Percentiles rank a stretch among this genome's conserved stretches.
Conservation (phyloP, 2,888 invertebrate genomes). For the Dasysyrphus tricinctus region DNA sequence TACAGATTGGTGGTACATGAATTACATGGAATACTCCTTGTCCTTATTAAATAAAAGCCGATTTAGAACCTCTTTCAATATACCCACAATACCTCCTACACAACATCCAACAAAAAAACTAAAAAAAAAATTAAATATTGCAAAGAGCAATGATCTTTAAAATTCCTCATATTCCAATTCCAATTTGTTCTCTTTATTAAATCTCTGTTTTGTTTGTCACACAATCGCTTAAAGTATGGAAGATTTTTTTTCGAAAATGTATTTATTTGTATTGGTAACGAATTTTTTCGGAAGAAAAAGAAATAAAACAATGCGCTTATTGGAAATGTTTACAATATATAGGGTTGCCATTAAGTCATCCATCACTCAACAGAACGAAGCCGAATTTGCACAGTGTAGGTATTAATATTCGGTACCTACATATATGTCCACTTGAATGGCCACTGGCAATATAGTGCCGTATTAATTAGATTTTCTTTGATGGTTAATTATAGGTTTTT, state of each 20-base stretch:
- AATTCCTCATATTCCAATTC: constrained; percentile 64
- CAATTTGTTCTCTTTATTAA: constrained; percentile 34
- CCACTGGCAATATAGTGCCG: too few species aligned
- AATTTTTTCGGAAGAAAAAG: neutral
- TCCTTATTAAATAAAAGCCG: neutral
- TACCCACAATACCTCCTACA: constrained; percentile 1
- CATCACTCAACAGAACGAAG: too few species aligned
- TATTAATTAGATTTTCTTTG: too few species aligned
- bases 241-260: neutral
- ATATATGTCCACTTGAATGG: too few species aligned
- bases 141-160: constrained; percentile 72
- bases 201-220: constrained; percentile 17
- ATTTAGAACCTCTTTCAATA: neutral
- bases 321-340: neutral
- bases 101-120: neutral
- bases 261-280: constrained; percentile 3
- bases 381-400: too few species aligned
- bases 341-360: neutral
- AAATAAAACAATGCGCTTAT: constrained; percentile 10
- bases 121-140: constrained; percentile 10
- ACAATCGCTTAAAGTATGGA: neutral
- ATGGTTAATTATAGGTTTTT: too few species aligned
- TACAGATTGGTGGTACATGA: neutral
- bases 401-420: too few species aligned
- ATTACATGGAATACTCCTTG: neutral